Percentiles rank a stretch among this genome's conserved stretches.
Evolutionary conservation across 1,140 invertebrate species (phyloP).

Genomic region (Philopotamus ludificatus): DNA sequence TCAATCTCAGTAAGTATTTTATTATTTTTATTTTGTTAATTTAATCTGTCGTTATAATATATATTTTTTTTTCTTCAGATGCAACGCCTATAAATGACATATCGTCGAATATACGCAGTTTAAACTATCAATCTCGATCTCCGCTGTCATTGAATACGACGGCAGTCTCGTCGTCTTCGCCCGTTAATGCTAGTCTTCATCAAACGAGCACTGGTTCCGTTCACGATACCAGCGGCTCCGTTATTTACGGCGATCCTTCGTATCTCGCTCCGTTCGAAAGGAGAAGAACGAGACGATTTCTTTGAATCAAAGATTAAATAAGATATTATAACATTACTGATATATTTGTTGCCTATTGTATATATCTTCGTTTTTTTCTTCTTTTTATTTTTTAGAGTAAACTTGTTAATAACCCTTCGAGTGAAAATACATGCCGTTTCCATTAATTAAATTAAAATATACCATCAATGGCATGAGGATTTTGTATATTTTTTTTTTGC

Average conservation of each 20-base stretch:
- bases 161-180: background rate
- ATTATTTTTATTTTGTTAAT: background rate
- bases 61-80: constrained; percentile 12
- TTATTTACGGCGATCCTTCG: constrained; percentile 36
- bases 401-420: no score
- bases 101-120: constrained; percentile 23
- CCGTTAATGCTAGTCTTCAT: background rate
- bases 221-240: constrained; percentile 3
- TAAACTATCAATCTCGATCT: constrained; percentile 23
- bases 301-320: constrained; percentile 14
- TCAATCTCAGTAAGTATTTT: background rate
- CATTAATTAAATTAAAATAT: no score
- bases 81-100: constrained; percentile 14
- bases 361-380: no score
- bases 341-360: no score
- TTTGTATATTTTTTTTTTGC: no score
- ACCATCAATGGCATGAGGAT: no score
- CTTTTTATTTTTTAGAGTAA: no score
- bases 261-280: constrained; percentile 30
- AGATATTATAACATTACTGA: no score
- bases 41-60: background rate
- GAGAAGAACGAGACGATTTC: constrained; percentile 23
- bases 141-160: constrained; percentile 11
- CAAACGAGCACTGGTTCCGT: background rate
- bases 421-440: no score